Percentiles rank a stretch among this genome's conserved stretches.
Evolutionary conservation across 2,888 invertebrate genomes (phyloP).

Genomic region (Archips crataeganus): DNA sequence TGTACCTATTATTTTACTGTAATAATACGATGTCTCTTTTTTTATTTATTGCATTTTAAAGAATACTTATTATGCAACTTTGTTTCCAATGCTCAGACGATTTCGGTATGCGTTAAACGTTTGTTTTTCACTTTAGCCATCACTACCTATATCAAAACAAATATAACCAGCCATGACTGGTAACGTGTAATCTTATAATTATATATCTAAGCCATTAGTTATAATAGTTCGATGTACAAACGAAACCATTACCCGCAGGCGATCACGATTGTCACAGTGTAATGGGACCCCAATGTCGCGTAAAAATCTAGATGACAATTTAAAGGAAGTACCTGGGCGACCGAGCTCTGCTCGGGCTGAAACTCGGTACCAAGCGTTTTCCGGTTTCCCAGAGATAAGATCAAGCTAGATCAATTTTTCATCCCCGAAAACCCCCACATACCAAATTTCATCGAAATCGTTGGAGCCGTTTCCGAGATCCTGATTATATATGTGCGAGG

Average conservation of each 20-base stretch:
- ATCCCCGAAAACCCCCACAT: too few relatives aligned
- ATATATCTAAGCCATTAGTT: constrained; percentile 31
- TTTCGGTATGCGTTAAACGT: not conserved
- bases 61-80: too few relatives aligned
- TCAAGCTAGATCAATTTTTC: too few relatives aligned
- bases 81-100: not conserved
- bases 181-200: constrained; percentile 36
- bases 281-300: not conserved
- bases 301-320: not conserved
- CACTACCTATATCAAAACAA: constrained; percentile 25
- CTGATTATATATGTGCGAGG: too few relatives aligned
- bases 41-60: too few relatives aligned
- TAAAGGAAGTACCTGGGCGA: not conserved
- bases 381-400: too few relatives aligned
- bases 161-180: constrained; percentile 30
- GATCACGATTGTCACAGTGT: constrained; percentile 33
- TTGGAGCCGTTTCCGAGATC: too few relatives aligned
- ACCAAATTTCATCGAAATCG: too few relatives aligned
- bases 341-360: too few relatives aligned
- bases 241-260: constrained; percentile 34
- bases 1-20: too few relatives aligned
- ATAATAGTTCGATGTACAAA: constrained; percentile 33
- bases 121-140: not conserved
- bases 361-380: too few relatives aligned
- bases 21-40: too few relatives aligned